Base-by-base conservation (phyloP, 1,140 invertebrate genomes). In the Hycleus phaleratus region DNA sequence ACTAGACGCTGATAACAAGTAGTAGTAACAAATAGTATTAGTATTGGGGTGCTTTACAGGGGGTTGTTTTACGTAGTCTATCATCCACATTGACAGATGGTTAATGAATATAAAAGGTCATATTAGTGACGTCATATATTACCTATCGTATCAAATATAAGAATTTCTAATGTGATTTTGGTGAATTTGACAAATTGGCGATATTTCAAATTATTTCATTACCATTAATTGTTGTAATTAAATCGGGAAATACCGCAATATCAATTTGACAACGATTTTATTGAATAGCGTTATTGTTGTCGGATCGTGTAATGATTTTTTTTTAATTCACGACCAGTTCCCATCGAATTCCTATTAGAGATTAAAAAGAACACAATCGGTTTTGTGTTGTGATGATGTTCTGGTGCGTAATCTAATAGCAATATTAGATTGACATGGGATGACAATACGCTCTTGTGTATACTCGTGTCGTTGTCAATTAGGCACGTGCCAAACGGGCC, bases 41-140 rank as follows among this genome's bases (percentile, higher is more conserved):
- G 1, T 32, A 32, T 62, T 4, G 32, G 32, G 32, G 32, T 7
- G 32, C 7, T 32, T 32, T 32, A 49, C 58, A 60, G 38, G 57
- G 45, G 58, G 63, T 56, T 55, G 51, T 32, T 32, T 53, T 24
- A 68, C 51, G 46, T 69, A 49, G 65, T 6, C 40, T 45, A 65
- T 49, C 77, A 64, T 32, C 67, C 43, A 64, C 49, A 72, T 62
- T 58, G 75, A 78, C 42, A 71, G 72, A 67, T 79, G 74, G 40
- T 65, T 61, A 25, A 70, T 71, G 60, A 62, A 59, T 53, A 64
- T 67, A 65, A 65, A 62, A 66, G 64, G 64, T 63, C 64, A 66
- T 63, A 66, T 66, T 44, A 46, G 51, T 66, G 64, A 66, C 64
- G 64, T 66, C 64, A 66, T 49, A 53, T 18, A 18, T 18, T 18